Evolutionary conservation across 2,113 vertebrate genomes (phyloP), one percentile per base, ranked within the genome.

Genomic region (Corythornis cristatus): DNA sequence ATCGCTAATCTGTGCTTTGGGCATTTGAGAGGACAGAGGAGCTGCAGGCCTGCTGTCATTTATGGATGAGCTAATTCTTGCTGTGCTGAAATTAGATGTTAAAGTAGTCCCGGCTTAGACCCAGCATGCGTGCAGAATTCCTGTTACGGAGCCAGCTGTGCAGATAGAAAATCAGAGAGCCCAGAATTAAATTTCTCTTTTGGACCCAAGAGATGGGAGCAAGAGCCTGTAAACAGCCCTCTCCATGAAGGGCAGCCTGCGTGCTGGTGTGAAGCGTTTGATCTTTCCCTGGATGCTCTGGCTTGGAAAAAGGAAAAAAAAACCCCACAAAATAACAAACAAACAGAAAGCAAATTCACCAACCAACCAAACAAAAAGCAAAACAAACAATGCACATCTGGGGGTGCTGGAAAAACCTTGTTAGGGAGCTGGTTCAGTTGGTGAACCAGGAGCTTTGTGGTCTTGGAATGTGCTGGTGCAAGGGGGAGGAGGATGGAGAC

Each of bases 31-130:
- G 90, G 90, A 91, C 90, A 87, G 91, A 91, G 88, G 91, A 94
- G 74, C 82, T 87, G 94, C 92, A 88, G 87, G 53, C 83, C 94
- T 90, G 94, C 90, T 95, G 95, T 93, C 89, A 90, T 96, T 96
- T 95, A 92, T 91, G 93, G 93, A 96, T 95, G 95, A 93, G 86
- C 95, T 96, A 91, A 80, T 92, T 89, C 92, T 94, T 92, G 92
- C 92, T 90, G 92, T 57, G 94, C 94, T 79, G 87, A 94, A 94
- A 95, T 94, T 70, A 93, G 94, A 92, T 94, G 87, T 78, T 94
- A 57, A 82, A 94, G 94, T 31, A 72, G 90, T 71, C 71, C 92
- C 67, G 43, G 90, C 66, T 92, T 48, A 70, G 43, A 35, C 90
- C 87, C 83, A 93, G 94, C 90, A 25, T 67, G 92, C 86, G 50